A percentile compares a stretch with the other conserved stretches of the same genome.
Evolutionary conservation across 2,113 vertebrate genomes (phyloP).

Genomic region (Pedionomus torquatus): DNA sequence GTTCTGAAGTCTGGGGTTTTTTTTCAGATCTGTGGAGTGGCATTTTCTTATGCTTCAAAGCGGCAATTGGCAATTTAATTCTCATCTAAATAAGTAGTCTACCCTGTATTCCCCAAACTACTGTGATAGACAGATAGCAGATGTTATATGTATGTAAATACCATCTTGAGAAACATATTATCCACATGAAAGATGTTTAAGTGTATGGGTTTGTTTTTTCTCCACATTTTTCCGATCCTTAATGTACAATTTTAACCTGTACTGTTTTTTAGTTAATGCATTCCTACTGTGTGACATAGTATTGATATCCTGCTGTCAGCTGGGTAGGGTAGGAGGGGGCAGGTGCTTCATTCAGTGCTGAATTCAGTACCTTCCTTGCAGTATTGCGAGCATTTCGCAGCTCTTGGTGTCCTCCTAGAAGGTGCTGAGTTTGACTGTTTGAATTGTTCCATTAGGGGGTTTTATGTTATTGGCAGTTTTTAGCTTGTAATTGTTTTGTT

Average conservation of each 20-base stretch:
- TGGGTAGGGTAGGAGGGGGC: neutral
- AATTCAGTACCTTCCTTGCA: neutral
- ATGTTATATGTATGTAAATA: neutral
- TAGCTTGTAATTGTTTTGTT: neutral
- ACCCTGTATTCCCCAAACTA: neutral
- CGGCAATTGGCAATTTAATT: neutral
- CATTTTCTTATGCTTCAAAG: neutral
- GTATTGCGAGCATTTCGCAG: fast-evolving
- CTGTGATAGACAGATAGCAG: neutral
- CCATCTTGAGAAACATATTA: neutral
- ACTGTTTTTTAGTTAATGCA: neutral
- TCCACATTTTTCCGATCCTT: neutral
- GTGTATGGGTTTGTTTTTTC: neutral
- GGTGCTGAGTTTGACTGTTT: neutral
- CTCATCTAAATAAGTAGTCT: neutral
- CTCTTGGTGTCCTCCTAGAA: neutral
- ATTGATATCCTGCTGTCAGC: neutral
- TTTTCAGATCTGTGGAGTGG: neutral
- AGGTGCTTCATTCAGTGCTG: neutral
- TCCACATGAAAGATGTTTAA: neutral
- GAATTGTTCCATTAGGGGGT: neutral
- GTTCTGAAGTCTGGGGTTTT: neutral
- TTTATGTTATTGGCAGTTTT: neutral
- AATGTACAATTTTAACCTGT: neutral
- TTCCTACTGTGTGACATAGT: fast-evolving